Base-by-base conservation (phyloP, 2,113 vertebrate genomes). In the Caracal caracal region DNA sequence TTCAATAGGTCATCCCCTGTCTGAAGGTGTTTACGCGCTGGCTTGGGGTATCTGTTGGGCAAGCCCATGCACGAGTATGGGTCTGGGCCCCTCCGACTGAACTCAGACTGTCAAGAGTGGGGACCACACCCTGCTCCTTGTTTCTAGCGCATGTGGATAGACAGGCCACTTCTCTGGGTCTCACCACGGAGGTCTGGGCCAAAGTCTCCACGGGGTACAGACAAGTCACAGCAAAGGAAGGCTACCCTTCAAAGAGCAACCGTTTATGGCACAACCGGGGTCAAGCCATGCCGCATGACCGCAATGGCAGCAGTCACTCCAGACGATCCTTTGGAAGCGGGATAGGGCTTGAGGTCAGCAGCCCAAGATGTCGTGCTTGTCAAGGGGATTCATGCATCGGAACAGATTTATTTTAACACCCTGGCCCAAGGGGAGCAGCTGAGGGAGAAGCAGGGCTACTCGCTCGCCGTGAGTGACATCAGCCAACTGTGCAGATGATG, bases 191-290 rank as follows among this genome's bases (percentile, higher is more conserved):
- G 24, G 49, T 59, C 49, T 75, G 26, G 12, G 71, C 66, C 35
- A 40, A 40, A n/a, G 26, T 86, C 35, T 94, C 51, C 40, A 53
- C 66, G 37, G 33, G 63, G 76, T 7, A 61, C 17, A 94, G 59
- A 56, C 90, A 86, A 86, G 20, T 61, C 94, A 95, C 8, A 75
- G 95, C 40, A 51, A 78, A 37, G 49, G n/a, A 86, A 89, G 61
- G 51, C 40, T 51, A 35, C 12, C 6, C 59, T 91, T 92, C 37
- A 28, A 40, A 75, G 37, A 40, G 35, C 5, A 1, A 15, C 17
- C 19, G n/a, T 70, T 22, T 24, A 53, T n/a, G 66, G 47, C 78
- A 47, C 37, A 51, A 47, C 9, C 75, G 68, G 63, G 53, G 63
- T 85, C 51, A 43, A 6, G 30, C 43, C 49, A 40, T 13, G 37